Evolutionary conservation across 2,888 invertebrate genomes (phyloP).

Genomic region (Drosophila buzzatii): DNA sequence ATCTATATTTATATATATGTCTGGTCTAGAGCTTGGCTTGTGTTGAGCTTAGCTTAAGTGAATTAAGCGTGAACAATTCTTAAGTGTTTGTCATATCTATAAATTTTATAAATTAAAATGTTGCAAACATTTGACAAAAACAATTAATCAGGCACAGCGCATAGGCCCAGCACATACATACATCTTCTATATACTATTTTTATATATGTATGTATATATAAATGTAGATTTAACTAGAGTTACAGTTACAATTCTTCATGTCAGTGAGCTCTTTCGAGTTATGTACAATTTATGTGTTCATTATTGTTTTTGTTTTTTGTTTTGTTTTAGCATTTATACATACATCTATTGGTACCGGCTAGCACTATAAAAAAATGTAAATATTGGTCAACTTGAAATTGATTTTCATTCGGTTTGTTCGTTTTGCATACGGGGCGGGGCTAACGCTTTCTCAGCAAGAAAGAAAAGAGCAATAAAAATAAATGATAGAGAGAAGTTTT

Average conservation of each 20-base stretch:
- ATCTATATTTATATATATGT: slow-evolving; percentile 29
- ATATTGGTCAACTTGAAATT: slow-evolving; percentile 45
- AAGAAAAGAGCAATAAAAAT: background rate
- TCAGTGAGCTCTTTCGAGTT: slow-evolving; percentile 68
- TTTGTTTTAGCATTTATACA: slow-evolving; percentile 53
- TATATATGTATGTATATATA: slow-evolving; percentile 39
- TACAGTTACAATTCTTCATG: slow-evolving; percentile 49
- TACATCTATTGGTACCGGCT: slow-evolving; percentile 72
- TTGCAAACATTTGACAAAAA: slow-evolving; percentile 21
- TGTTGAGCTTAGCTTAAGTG: slow-evolving; percentile 13
- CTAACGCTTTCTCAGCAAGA: background rate
- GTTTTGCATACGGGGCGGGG: slow-evolving; percentile 11
- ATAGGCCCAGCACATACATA: slow-evolving; percentile 30
- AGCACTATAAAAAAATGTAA: slow-evolving; percentile 54
- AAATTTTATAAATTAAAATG: slow-evolving; percentile 42
- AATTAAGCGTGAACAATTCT: slow-evolving; percentile 17
- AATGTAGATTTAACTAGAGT: slow-evolving; percentile 54
- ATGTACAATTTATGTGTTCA: slow-evolving; percentile 56
- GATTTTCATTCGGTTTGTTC: slow-evolving; percentile 31
- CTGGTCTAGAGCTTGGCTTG: slow-evolving; percentile 22
- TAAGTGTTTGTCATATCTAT: slow-evolving; percentile 14
- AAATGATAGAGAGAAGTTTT: slow-evolving; percentile 3
- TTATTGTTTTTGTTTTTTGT: background rate
- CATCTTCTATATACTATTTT: slow-evolving; percentile 39
- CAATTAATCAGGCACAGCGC: slow-evolving; percentile 15